Evolutionary conservation across 2,113 vertebrate genomes (phyloP), one percentile per base, ranked within the genome.

Genomic region (Pygoscelis adeliae): DNA sequence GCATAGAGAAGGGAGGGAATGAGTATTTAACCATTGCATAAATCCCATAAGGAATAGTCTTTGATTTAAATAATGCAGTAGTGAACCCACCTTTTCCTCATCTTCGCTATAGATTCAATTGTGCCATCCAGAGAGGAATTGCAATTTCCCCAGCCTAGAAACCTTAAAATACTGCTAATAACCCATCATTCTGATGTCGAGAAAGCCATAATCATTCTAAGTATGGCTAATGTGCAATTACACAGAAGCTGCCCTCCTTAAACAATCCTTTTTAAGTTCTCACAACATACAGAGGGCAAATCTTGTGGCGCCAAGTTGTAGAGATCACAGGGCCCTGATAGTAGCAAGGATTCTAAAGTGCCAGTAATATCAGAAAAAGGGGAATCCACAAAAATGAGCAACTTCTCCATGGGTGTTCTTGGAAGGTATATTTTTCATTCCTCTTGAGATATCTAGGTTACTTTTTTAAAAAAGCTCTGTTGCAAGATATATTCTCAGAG

Each of bases 221-320:
- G 70, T 91, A 85, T 90, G 89, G 73, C 50, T 94, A 70, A 93
- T 80, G 66, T 94, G 74, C 71, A 70, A 73, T 95, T 96, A 94
- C 82, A 93, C 62, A 93, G 85, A 58, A 59, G 81, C 82, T 96
- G 70, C 65, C 65, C 53, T 85, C 53, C 73, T 94, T 91, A 87
- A 91, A 83, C 87, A 79, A 52, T 44, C 42, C 87, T 88, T 91
- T 95, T 85, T 38, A 80, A 91, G 70, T 67, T 90, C 70, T 94
- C 58, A 42, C 73, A 80, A 53, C 62, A 26, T 30, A 70, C 8
- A 92, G 77, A 89, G 87, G 87, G 53, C 73, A 88, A 87, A 90
- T 90, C 78, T 93, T 85, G 66, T 91, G 93, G 93, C 0, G 1
- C 73, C 73, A 73, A 65, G 38, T 42, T 80, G 58, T 17, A 42